Base-by-base conservation (phyloP, 2,888 invertebrate genomes). In the Cremastobaeus sp. region DNA sequence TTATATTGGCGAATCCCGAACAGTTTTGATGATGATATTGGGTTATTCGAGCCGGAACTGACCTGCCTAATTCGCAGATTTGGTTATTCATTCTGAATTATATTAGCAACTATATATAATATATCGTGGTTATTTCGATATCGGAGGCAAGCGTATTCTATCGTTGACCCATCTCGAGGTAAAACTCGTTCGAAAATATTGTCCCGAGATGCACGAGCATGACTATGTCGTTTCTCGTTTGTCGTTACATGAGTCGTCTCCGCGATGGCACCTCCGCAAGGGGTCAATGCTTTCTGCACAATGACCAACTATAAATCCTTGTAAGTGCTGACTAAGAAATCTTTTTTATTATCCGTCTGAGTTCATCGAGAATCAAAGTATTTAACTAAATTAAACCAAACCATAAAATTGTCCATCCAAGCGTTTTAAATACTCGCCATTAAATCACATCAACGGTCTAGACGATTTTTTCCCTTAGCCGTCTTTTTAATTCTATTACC, bases 221-320 rank as follows among this genome's bases (percentile, higher is more conserved):
- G 65, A 71, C 59, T 59, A 45, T 28, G 59, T 39, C 65, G 54
- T 57, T 72, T 59, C 55, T 54, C 47, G 48, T 59, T 47, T 68
- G 54, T 68, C 64, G 55, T 62, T 64, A 74, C 69, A 32, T 62
- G 73, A 59, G 48, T 54, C 57, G 55, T 64, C 45, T 64, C 47
- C 17, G 8, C 41, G 21, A 47, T 21, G 47, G 68, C 21, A 74
- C 54, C 60, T 54, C 37, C 3, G n/a, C n/a, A n/a, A 48, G 59
- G 48, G 68, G 69, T 74, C 73, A 73, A 73, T 41, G 73, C 15
- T 68, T 68, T 68, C 68, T 59, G 68, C 59, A 68, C 68, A 68
- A 66, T 41, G 59, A 47, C 68, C 48, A 57, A 34, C 57, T 52
- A 59, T 50, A 68, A 59, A 69, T 60, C 47, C 37, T 5, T 32